These are phyloP conservation scores for Potamarius usumacintae DNA, from an alignment of 2,113 vertebrate genomes.

Conservation along the genomic window DNA sequence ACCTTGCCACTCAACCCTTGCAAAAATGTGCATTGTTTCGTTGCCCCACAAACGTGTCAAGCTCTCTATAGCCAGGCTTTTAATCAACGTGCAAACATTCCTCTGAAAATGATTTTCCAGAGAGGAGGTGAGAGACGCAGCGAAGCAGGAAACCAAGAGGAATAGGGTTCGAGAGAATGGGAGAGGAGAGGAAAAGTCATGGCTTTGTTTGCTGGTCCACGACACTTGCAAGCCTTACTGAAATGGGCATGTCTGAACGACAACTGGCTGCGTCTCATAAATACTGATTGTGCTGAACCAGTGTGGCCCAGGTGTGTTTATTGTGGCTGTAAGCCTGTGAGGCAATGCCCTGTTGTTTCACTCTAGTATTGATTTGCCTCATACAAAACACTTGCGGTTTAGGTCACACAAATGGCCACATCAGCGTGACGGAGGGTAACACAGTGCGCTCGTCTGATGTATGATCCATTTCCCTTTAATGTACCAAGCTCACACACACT, in stretches of 20 bases:
- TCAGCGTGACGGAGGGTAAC: neutral
- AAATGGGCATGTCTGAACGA: conserved; percentile 48
- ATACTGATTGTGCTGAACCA: conserved; percentile 53
- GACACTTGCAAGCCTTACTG: conserved; percentile 36
- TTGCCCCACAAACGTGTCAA: conserved; percentile 34
- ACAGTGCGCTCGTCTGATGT: conserved; percentile 34
- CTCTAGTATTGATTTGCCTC: conserved; percentile 28
- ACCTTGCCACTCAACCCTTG: conserved; percentile 49
- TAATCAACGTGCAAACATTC: conserved; percentile 45
- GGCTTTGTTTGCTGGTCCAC: conserved; percentile 41
- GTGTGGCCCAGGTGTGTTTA: conserved; percentile 48
- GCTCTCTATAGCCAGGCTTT: conserved; percentile 45
- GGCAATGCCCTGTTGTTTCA: conserved; percentile 17
- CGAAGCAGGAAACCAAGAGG: neutral
- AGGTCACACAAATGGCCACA: conserved; percentile 25
- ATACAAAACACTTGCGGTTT: conserved; percentile 41
- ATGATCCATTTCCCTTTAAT: conserved; percentile 42
- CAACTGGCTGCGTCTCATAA: conserved; percentile 31
- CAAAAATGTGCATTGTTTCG: conserved; percentile 48
- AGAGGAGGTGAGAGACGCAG: conserved; percentile 6
- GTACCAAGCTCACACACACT: conserved; percentile 5
- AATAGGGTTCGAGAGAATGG: neutral
- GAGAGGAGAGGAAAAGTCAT: conserved; percentile 4
- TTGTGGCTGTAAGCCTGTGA: conserved; percentile 39
- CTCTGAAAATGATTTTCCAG: conserved; percentile 22